Evolutionary conservation across 2,888 invertebrate genomes (phyloP).

Genomic region (Sisyra terminalis): DNA sequence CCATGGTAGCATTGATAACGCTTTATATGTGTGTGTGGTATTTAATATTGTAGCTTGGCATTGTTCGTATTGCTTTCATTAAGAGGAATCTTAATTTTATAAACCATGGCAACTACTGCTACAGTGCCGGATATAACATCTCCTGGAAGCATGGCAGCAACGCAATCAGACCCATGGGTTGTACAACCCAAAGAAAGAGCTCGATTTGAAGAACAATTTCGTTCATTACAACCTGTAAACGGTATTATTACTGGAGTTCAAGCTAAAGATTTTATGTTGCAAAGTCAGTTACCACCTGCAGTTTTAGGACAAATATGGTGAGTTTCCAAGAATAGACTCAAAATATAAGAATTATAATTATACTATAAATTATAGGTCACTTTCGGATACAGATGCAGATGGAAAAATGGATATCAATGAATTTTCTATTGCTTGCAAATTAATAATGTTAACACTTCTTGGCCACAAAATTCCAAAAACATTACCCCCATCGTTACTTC

Average conservation of each 20-base stretch:
- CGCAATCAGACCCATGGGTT: constrained; percentile 64
- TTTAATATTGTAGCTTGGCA: no score
- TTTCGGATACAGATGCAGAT: constrained; percentile 93
- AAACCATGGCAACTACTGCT: no score
- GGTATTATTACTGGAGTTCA: constrained; percentile 85
- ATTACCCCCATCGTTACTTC: constrained; percentile 60
- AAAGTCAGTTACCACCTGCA: constrained; percentile 78
- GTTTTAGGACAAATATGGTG: constrained; percentile 93
- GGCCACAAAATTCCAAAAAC: constrained; percentile 80
- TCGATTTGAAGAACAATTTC: constrained; percentile 85
- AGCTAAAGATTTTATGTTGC: constrained; percentile 81
- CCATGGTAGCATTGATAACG: no score
- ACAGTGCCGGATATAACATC: no score
- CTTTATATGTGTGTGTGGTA: no score
- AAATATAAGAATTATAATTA: constrained; percentile 3
- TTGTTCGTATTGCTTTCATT: no score
- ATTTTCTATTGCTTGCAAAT: constrained; percentile 95
- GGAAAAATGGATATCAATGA: constrained; percentile 93
- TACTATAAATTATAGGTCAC: constrained; percentile 39
- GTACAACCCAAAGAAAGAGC: constrained; percentile 74
- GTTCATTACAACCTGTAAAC: constrained; percentile 66
- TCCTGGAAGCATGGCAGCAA: constrained; percentile 12
- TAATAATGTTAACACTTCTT: constrained; percentile 79
- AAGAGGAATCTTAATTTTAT: no score
- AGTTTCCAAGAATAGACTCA: constrained; percentile 14